Conservation (phyloP, 2,113 vertebrate species). For the Campylorhamphus procurvoides region DNA sequence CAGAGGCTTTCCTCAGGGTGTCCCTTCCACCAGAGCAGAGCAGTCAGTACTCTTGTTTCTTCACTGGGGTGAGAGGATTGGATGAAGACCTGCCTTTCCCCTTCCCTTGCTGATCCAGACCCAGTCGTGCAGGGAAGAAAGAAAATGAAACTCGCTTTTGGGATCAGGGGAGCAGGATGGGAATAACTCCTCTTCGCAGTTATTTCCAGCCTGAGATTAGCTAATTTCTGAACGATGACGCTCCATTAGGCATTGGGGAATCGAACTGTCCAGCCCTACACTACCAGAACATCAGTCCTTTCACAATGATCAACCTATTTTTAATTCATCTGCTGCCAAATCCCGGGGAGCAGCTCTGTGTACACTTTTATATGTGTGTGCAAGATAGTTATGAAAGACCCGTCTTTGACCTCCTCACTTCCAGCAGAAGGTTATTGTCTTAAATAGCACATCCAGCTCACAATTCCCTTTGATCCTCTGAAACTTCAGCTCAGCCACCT, state of each 20-base stretch:
- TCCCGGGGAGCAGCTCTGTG: neutral
- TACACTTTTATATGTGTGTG: neutral
- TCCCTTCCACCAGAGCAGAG: neutral
- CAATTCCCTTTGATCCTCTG: constrained; percentile 48
- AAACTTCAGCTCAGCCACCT: constrained; percentile 7
- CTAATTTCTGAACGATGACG: neutral
- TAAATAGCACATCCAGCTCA: constrained; percentile 21
- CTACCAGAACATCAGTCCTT: constrained; percentile 15
- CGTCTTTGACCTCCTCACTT: neutral
- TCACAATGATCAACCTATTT: neutral
- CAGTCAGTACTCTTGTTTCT: neutral
- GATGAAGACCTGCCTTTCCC: neutral
- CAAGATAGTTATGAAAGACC: constrained; percentile 22
- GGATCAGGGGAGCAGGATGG: neutral
- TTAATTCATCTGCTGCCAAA: constrained; percentile 19
- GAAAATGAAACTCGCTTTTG: neutral
- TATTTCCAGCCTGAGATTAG: neutral
- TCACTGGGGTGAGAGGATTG: rapidly evolving
- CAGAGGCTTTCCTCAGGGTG: neutral
- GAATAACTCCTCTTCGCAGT: neutral
- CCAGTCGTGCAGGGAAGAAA: neutral
- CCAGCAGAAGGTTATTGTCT: constrained; percentile 50
- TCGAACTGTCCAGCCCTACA: neutral
- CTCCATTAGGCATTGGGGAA: neutral
- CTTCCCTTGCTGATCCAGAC: rapidly evolving